Evolutionary conservation across 2,113 vertebrate genomes (phyloP).

Genomic region (Dolichotis patagonum): DNA sequence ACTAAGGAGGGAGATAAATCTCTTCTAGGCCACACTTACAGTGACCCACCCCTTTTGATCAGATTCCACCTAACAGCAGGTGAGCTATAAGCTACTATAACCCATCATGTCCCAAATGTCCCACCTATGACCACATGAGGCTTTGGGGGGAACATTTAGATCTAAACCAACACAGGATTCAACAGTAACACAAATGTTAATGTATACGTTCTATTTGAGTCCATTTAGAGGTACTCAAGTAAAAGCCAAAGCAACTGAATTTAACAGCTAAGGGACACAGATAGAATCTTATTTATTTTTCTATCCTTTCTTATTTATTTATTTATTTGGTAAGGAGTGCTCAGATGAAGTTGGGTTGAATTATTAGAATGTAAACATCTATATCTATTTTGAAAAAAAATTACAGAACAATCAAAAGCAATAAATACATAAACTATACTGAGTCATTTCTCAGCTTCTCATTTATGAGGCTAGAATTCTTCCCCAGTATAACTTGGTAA

Average conservation of each 20-base stretch:
- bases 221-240: not conserved
- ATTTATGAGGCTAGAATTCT: not conserved
- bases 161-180: not conserved
- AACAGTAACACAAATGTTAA: not conserved
- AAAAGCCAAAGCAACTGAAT: constrained; percentile 13
- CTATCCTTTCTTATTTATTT: not conserved
- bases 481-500: not conserved
- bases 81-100: not conserved
- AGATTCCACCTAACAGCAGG: not conserved
- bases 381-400: not conserved
- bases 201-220: not conserved
- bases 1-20: not conserved
- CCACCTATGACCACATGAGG: not conserved
- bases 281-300: not conserved
- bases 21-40: not conserved
- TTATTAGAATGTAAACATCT: constrained; percentile 41
- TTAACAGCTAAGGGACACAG: constrained; percentile 6
- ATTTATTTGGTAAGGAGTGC: not conserved
- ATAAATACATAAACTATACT: not conserved
- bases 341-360: constrained; percentile 9
- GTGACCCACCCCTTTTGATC: not conserved
- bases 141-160: not conserved
- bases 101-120: not conserved
- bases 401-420: constrained; percentile 24
- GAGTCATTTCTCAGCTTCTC: not conserved